Evolutionary conservation across 2,797 vertebrate genomes (phyloP).

Genomic region (Danio aesculapii): DNA sequence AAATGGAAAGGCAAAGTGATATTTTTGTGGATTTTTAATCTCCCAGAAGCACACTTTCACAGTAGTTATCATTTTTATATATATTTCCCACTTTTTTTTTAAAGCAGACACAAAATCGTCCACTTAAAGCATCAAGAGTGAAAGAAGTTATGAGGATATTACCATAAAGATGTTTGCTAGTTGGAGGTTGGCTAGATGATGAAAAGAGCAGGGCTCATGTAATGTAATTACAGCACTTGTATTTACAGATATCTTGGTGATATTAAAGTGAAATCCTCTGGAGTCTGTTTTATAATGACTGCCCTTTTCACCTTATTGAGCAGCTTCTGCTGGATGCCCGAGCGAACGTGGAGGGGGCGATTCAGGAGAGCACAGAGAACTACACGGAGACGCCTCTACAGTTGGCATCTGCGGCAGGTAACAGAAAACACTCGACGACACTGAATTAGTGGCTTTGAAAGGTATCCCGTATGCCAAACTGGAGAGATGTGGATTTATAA

Average conservation of each 20-base stretch:
- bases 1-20: conserved; percentile 46
- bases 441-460: background rate
- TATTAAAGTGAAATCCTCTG: background rate
- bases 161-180: conserved; percentile 37
- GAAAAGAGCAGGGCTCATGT: background rate
- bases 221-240: conserved; percentile 13
- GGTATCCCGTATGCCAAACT: too few relatives aligned
- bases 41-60: conserved; percentile 15
- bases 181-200: background rate
- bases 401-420: conserved; percentile 84
- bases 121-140: conserved; percentile 22
- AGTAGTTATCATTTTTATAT: conserved; percentile 41
- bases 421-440: background rate
- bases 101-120: conserved; percentile 31
- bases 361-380: conserved; percentile 81
- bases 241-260: conserved; percentile 18
- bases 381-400: conserved; percentile 85
- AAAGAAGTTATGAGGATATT: conserved; percentile 30
- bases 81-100: conserved; percentile 18
- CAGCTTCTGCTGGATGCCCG: conserved; percentile 82
- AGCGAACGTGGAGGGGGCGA: conserved; percentile 80
- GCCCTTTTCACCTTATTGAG: conserved; percentile 17
- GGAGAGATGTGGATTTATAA: background rate
- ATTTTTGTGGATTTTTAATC: conserved; percentile 42
- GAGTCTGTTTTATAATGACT: background rate